Percentiles rank a stretch among this genome's conserved stretches.
phyloP scores from a whole-genome alignment of 1,140 invertebrate species.

The Sitophilus oryzae region DNA sequence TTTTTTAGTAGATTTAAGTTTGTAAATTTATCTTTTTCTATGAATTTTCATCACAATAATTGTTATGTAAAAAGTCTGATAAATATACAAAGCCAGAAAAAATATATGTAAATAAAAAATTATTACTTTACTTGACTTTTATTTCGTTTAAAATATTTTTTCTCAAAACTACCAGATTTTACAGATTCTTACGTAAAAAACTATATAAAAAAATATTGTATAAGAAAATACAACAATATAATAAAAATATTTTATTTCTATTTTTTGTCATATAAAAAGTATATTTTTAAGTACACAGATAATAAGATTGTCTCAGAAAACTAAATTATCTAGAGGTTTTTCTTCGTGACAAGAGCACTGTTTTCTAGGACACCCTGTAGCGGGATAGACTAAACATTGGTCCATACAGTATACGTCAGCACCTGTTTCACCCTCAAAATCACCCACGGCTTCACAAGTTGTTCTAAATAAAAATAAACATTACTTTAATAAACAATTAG shows the following conservation, averaged over 20 bases:
- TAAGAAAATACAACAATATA: too few relatives aligned
- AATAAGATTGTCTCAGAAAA: too few relatives aligned
- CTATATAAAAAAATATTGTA: too few relatives aligned
- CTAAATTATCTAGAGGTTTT: neutral
- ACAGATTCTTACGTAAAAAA: neutral
- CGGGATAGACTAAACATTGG: conserved; percentile 68
- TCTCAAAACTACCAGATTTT: neutral
- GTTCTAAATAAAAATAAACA: conserved; percentile 49
- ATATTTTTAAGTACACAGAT: too few relatives aligned
- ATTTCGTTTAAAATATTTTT: neutral
- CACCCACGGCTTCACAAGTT: conserved; percentile 70
- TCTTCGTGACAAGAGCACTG: conserved; percentile 64
- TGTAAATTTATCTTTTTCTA: too few relatives aligned
- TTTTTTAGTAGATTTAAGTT: too few relatives aligned
- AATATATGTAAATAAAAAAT: conserved; percentile 6
- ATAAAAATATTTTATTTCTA: too few relatives aligned
- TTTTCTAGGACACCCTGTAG: conserved; percentile 59
- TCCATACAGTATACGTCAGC: conserved; percentile 80
- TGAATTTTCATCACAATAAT: too few relatives aligned
- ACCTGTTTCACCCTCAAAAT: conserved; percentile 61
- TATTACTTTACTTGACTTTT: conserved; percentile 1
- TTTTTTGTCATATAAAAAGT: too few relatives aligned
- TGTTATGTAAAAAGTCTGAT: conserved; percentile 12
- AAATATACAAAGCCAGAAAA: conserved; percentile 4
- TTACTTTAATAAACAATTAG: neutral